Evolutionary conservation across 2,888 invertebrate genomes (phyloP).

Genomic region (Chromoteleia sp.): DNA sequence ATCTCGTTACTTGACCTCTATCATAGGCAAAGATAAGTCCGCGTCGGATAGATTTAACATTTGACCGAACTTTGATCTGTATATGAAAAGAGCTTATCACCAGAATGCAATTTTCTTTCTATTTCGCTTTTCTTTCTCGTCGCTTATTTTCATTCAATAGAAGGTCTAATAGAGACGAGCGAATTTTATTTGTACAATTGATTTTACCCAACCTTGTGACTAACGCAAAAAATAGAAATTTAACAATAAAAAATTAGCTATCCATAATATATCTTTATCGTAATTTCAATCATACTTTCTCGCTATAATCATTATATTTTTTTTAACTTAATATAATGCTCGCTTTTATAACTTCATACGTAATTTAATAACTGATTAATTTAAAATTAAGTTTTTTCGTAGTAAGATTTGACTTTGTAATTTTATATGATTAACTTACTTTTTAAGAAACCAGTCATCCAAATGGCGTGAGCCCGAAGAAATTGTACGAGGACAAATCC

Average conservation of each 20-base stretch:
- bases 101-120: conserved; percentile 4
- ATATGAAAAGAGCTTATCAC: neutral
- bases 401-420: neutral
- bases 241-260: too few species aligned
- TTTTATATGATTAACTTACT: neutral
- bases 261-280: too few species aligned
- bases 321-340: too few species aligned
- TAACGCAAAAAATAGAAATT: too few species aligned
- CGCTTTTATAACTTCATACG: too few species aligned
- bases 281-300: too few species aligned
- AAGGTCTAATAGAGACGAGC: conserved; percentile 4
- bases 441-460: conserved; percentile 36
- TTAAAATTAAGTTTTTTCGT: neutral
- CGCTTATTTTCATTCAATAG: conserved; percentile 23
- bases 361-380: too few species aligned
- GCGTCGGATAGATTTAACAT: conserved; percentile 21
- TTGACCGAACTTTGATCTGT: conserved; percentile 37
- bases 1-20: conserved; percentile 40
- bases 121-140: conserved; percentile 4
- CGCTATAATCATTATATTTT: too few species aligned
- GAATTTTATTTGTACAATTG: too few species aligned
- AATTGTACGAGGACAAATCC: conserved; percentile 32
- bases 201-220: too few species aligned
- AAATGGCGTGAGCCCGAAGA: conserved; percentile 52
- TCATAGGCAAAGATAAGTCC: conserved; percentile 9